phyloP scores from a whole-genome alignment of 2,113 vertebrate species.

The Oncorhynchus nerka region DNA sequence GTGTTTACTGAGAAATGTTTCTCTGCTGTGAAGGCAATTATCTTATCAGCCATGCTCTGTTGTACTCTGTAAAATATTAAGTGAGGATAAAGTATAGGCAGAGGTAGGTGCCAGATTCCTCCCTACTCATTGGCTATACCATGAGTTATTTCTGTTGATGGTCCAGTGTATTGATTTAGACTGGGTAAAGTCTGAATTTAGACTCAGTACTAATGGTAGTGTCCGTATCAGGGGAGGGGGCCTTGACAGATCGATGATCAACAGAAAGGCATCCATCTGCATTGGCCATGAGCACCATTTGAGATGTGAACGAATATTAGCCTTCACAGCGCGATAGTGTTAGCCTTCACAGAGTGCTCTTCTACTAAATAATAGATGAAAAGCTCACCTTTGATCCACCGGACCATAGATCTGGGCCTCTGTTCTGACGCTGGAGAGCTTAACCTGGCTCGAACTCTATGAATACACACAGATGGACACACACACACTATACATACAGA shows the following conservation, averaged over 20 bases:
- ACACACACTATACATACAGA: not conserved
- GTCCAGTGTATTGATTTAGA: too few species aligned
- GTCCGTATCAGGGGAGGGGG: not conserved
- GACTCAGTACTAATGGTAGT: too few species aligned
- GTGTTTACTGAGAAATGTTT: too few species aligned
- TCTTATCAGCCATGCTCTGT: too few species aligned
- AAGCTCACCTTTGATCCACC: conserved; percentile 29
- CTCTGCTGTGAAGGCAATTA: too few species aligned
- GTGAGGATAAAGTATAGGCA: too few species aligned
- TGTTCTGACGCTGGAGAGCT: not conserved
- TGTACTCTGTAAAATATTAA: too few species aligned
- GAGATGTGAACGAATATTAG: conserved; percentile 7
- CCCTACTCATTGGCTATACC: too few species aligned
- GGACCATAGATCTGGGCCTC: conserved; percentile 8
- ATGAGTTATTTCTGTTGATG: too few species aligned
- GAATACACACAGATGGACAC: conserved; percentile 9
- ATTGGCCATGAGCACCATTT: conserved; percentile 42
- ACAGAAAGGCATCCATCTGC: conserved; percentile 3
- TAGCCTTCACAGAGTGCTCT: conserved; percentile 23
- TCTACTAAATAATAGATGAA: conserved; percentile 61
- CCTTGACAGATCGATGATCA: conserved; percentile 20
- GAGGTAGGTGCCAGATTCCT: too few species aligned
- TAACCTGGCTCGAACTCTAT: not conserved
- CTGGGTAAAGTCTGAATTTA: too few species aligned
- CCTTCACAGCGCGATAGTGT: too few species aligned